phyloP scores from a whole-genome alignment of 2,888 invertebrate genomes.

The Cremastinae sp. region DNA sequence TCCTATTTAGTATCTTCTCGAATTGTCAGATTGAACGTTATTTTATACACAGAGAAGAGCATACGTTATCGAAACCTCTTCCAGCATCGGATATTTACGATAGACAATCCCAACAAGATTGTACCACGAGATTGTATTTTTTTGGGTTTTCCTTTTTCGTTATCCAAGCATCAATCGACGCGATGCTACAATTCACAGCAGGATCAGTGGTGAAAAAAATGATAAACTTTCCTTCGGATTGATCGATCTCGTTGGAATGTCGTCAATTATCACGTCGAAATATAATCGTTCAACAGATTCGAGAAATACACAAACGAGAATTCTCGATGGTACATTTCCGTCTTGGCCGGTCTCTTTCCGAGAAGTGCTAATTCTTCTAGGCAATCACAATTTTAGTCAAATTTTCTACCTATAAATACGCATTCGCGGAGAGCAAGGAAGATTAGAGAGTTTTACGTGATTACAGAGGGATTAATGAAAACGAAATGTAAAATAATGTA shows the following conservation, averaged over 20 bases:
- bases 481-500: neutral
- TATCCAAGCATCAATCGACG: constrained; percentile 8
- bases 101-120: constrained; percentile 32
- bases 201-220: constrained; percentile 22
- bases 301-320: constrained; percentile 43
- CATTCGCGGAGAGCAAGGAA: constrained; percentile 58
- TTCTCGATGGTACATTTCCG: constrained; percentile 23
- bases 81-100: constrained; percentile 49
- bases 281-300: constrained; percentile 38
- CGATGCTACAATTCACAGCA: constrained; percentile 15
- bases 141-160: neutral
- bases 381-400: constrained; percentile 74
- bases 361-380: constrained; percentile 67
- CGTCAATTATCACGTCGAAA: constrained; percentile 39
- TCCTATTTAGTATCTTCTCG: constrained; percentile 1
- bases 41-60: constrained; percentile 24
- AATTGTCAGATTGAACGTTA: too few species aligned
- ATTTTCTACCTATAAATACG: constrained; percentile 65
- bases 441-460: constrained; percentile 40
- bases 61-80: constrained; percentile 52
- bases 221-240: constrained; percentile 18
- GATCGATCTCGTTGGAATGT: constrained; percentile 38
- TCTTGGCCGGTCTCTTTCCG: constrained; percentile 35
- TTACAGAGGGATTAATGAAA: constrained; percentile 30
- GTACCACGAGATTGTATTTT: constrained; percentile 20